phyloP scores from a whole-genome alignment of 2,797 vertebrate species.

The Distichodus sexfasciatus region DNA sequence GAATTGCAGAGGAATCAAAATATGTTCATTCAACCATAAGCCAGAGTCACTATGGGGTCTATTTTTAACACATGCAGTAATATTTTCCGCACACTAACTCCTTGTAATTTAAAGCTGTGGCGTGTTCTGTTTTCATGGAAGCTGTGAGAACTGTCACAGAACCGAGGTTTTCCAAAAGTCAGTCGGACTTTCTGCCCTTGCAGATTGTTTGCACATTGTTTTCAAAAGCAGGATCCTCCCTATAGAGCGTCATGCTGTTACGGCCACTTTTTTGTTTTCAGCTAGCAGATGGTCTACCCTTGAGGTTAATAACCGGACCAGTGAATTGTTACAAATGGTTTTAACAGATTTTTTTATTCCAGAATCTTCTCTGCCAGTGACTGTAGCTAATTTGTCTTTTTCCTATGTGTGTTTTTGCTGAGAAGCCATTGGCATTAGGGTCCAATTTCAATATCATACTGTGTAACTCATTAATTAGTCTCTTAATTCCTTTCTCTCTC shows the following conservation, averaged over 20 bases:
- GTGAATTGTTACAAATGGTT: constrained; percentile 44
- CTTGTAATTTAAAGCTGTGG: no score
- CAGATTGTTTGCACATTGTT: constrained; percentile 25
- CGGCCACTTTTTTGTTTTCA: constrained; percentile 28
- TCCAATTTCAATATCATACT: no score
- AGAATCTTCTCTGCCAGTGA: background rate
- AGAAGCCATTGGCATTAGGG: no score
- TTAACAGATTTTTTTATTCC: background rate
- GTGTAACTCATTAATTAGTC: no score
- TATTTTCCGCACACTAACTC: background rate
- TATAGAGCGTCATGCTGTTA: constrained; percentile 39
- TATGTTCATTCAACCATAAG: background rate
- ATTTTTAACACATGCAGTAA: constrained; percentile 14
- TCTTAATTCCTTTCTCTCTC: background rate
- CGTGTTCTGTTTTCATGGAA: no score
- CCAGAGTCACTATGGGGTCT: background rate
- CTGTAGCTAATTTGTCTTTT: background rate
- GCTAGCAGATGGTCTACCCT: constrained; percentile 53
- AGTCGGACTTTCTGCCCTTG: constrained; percentile 21
- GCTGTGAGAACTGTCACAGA: background rate
- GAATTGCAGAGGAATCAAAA: constrained; percentile 8
- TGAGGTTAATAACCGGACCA: constrained; percentile 48
- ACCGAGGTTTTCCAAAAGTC: background rate
- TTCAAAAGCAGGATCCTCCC: constrained; percentile 32
- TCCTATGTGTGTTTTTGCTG: background rate